Base-by-base conservation (phyloP, 2,113 vertebrate species). In the Desmodus rotundus region DNA sequence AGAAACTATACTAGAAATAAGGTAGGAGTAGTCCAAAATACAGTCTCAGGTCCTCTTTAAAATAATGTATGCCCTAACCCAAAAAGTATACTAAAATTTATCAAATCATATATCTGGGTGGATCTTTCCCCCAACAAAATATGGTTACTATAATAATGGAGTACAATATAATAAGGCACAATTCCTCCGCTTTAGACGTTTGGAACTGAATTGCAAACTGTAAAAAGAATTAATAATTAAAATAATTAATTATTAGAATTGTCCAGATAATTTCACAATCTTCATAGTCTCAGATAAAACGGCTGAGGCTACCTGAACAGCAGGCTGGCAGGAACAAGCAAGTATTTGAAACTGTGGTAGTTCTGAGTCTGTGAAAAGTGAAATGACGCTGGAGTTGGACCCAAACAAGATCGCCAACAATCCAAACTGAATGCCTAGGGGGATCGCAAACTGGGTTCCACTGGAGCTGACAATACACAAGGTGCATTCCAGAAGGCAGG, bases 221-320 rank as follows among this genome's bases (percentile, higher is more conserved):
- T 14, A 76, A 17, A 12, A 50, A 47, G 88, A 87, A 87, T 72
- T 72, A 89, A 41, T 61, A 67, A 38, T 83, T 83, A 43, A 92
- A 89, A 82, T 58, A 90, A 31, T 56, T 70, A 89, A n/a, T 68
- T 78, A 52, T 87, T 86, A 89, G 12, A 87, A 13, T 83, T 95
- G 12, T 45, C 33, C 58, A 77, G 14, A 87, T 80, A 45, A 94
- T 88, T 89, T 89, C 43, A 76, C 31, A 33, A 45, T 84, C n/a
- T 76, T 89, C n/a, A 65, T 15, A 26, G 13, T 87, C 36, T 87
- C 47, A 58, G 33, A 54, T 56, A 72, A 72, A 70, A 58, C 80
- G 28, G 67, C 73, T 87, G 24, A 87, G 74, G 38, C 28, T 68
- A 26, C 7, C 15, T 16, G 12, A 93, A 54, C 24, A 50, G 9